Evolutionary conservation across 2,113 vertebrate genomes (phyloP), one percentile per base, ranked within the genome.

Genomic region (Sinocyclocheilus anshuiensis): DNA sequence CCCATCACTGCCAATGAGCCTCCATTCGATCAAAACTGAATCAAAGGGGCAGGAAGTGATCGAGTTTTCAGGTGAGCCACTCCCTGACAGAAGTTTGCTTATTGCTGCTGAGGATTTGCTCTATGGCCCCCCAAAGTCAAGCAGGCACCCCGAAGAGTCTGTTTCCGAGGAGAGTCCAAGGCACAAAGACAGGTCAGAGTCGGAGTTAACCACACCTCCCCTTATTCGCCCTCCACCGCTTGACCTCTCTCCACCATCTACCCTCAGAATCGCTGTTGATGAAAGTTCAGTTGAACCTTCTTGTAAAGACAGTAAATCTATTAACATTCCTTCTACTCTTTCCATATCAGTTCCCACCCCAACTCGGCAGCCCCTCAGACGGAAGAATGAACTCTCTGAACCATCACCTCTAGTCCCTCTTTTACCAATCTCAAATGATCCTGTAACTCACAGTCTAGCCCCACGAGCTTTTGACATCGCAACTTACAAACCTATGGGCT

Each of bases 401-500:
- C 93, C 90, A 75, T 77, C 85, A 29, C 71, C 93, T 69, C 12
- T 81, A 10, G 6, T 72, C 39, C 50, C 90, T 83, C 84, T 91
- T n/a, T 90, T 91, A 0, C 84, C 87, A 33, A 92, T 91, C 63
- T 33, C 92, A 33, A 97, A 95, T 92, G 97, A 97, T 15, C 88
- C 92, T 86, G 92, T 89, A 69, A 71, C 90, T 42, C 78, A 67
- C 8, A 89, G 76, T 78, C 84, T 93, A 15, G 61, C 90, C 3
- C 91, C 95, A 50, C 92, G 90, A 79, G 88, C 96, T 6, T 97
- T 98, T 91, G 97, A 99, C 93, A 94, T 99, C 65, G 94, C 95
- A 50, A 91, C 96, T 9, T 99, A 97, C 36, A 99, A 98, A 86
- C 97, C 97, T 0, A 97, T 98, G 89, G 97, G 97, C 75, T 99